Percentiles rank a stretch among this genome's conserved stretches.
Conservation (phyloP, 2,113 vertebrate species). For the rabbit (Oryctolagus cuniculus) region DNA sequence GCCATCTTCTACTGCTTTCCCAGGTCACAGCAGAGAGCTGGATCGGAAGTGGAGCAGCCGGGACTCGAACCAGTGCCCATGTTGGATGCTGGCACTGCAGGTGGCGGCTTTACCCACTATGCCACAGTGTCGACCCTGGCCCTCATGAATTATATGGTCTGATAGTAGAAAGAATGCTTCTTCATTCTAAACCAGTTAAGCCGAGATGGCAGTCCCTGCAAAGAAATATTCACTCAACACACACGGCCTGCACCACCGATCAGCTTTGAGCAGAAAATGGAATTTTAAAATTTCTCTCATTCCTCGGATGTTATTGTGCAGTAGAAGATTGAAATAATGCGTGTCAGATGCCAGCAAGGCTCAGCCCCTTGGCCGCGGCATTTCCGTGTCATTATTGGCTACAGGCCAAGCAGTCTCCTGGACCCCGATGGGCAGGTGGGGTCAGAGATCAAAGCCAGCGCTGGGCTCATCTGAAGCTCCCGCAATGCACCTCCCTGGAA, state of each 20-base stretch:
- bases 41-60: no score
- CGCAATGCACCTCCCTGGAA: conserved; percentile 32
- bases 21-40: no score
- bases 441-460: conserved; percentile 64
- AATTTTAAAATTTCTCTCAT: conserved; percentile 64
- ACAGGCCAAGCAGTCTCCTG: neutral
- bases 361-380: neutral
- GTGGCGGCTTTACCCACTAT: no score
- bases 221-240: conserved; percentile 40
- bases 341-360: neutral
- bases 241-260: conserved; percentile 17
- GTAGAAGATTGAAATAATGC: conserved; percentile 58
- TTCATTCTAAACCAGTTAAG: conserved; percentile 70
- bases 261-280: conserved; percentile 67
- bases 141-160: neutral
- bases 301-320: conserved; percentile 45
- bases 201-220: conserved; percentile 22
- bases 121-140: no score
- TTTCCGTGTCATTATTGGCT: conserved; percentile 20
- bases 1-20: no score
- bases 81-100: no score
- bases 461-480: neutral
- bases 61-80: no score
- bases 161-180: conserved; percentile 59
- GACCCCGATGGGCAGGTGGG: neutral